Evolutionary conservation across 2,888 invertebrate genomes (phyloP), one percentile per base, ranked within the genome.

Genomic region (Cheilosia impressa): DNA sequence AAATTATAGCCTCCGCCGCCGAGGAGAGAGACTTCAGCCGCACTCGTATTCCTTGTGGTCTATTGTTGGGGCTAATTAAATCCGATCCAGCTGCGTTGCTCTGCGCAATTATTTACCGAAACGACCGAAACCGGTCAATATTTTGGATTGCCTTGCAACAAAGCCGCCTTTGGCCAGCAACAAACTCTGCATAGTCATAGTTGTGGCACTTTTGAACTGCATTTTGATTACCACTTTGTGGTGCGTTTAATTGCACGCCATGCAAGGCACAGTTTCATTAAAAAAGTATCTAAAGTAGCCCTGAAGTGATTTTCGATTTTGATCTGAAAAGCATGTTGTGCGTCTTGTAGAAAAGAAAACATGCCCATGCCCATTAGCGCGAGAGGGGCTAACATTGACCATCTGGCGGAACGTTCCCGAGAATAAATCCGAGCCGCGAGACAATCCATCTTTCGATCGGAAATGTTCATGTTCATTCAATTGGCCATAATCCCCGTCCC

Each of bases 151-250:
- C 63, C 66, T 78, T 78, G 72, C 17, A 45, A 58, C 53, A 69
- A 69, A 55, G 66, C 45, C 41, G 22, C 63, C 47, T 47, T 47
- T 17, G 19, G 31, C 47, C 45, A 15, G 15, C 17, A n/a, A 15
- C 41, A 45, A 31, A 73, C 69, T 53, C 13, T 19, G 9, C 71
- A 84, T 47, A 66, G 52, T 71, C 73, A 80, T 75, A 79, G 76
- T 84, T 71, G 65, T 62, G 80, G 15, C 53, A 52, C 65, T 84
- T 80, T 80, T 72, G 71, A 80, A 66, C 60, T 65, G 79, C 38
- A 84, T 79, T 84, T 84, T 84, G 84, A 84, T 84, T 80, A 80
- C 75, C 79, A 76, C 84, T 84, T 79, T 75, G 83, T 63, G 73
- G 68, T 63, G 65, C 47, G 17, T 62, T 60, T 78, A 75, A 73